These are phyloP conservation scores for Muntiacus reevesi DNA, from an alignment of 2,113 vertebrate species.

Conservation along the genomic window DNA sequence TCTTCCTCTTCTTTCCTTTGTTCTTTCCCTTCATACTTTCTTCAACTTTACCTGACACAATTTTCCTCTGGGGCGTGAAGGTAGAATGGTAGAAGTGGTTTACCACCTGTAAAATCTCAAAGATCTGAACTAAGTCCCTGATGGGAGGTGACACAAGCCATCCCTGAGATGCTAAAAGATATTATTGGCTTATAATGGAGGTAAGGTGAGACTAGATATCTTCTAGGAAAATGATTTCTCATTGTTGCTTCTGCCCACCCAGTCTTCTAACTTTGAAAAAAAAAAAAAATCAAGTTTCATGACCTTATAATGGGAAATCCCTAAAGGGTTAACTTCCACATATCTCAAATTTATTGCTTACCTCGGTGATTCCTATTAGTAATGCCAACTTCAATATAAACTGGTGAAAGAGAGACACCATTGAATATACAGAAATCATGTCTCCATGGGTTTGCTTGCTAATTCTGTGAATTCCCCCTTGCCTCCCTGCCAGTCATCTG, in stretches of 20 bases:
- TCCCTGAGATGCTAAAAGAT: not conserved
- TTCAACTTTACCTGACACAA: not conserved
- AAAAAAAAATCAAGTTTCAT: not conserved
- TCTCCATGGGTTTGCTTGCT: slow-evolving; percentile 50
- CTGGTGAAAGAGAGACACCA: not conserved
- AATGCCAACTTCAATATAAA: not conserved
- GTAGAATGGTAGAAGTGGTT: not conserved
- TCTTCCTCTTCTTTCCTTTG: not conserved
- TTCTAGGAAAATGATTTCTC: not conserved
- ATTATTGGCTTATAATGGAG: not conserved
- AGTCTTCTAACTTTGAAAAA: not conserved
- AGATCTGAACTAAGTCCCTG: not conserved
- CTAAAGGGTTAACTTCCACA: not conserved
- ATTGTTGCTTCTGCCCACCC: not conserved
- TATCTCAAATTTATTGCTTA: not conserved
- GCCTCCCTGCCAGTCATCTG: slow-evolving; percentile 51
- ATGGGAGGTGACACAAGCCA: not conserved
- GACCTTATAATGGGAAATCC: not conserved
- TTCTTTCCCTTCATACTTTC: not conserved
- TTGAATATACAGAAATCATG: not conserved
- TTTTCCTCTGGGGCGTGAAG: not conserved
- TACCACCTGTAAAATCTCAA: not conserved
- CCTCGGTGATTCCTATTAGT: not conserved
- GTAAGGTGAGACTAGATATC: not conserved
- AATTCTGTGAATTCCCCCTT: slow-evolving; percentile 29